Base-by-base conservation (phyloP, 2,888 invertebrate species). In the Pristionchus entomophagus region DNA sequence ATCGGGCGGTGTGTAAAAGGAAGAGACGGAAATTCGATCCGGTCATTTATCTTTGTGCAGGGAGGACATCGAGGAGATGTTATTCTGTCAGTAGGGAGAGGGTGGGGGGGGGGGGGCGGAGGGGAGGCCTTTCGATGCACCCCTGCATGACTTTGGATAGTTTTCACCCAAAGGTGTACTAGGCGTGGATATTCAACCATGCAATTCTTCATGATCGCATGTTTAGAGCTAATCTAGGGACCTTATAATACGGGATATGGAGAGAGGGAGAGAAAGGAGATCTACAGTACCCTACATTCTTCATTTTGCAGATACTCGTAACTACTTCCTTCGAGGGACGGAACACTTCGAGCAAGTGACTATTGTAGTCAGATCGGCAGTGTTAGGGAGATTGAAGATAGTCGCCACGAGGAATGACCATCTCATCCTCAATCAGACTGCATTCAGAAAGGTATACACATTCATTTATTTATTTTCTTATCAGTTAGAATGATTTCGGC, bases 301-400 rank as follows among this genome's bases (percentile, higher is more conserved):
- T 26, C 12, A n/a, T 26, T 29, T 87, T 88, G 56, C 83, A 89
- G 94, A 94, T 77, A 94, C 94, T 6, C 91, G 93, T 51, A 94
- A 94, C 87, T 93, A 94, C 84, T 94, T 93, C 65, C 88, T 93
- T 51, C 92, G 92, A 85, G 91, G 90, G 17, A 89, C 90, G 62
- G 90, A 90, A 84, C 93, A 93, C 88, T 92, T 91, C 86, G 87
- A 91, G 56, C 92, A 92, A 56, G 90, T 92, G 14, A 91, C 91
- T 12, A 89, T 93, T 12, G 93, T 93, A 8, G 89, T 93, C 32
- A 86, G 92, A 17, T 89, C 85, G 77, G 87, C 88, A 32, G 45
- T 89, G 19, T 78, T 90, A 38, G 91, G 91, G 6, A 87, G 92
- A n/a, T 85, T 93, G 84, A 93, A 93, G 87, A 86, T 93, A 53